Evolutionary conservation across 1,140 invertebrate species (phyloP), one percentile per base, ranked within the genome.

Genomic region (Drosophila varians): DNA sequence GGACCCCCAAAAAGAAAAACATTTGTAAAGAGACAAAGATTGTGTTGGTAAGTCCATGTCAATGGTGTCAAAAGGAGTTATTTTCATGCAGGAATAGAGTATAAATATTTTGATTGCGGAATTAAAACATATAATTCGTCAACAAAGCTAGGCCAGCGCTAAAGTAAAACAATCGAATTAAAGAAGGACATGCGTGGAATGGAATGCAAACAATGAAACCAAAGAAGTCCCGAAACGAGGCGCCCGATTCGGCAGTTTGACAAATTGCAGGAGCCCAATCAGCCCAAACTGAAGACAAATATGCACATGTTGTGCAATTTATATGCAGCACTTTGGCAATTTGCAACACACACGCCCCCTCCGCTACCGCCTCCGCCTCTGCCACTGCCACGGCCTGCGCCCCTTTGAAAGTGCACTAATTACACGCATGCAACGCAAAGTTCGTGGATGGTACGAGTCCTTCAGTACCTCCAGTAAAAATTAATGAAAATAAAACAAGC

Each of bases 281-380:
- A 48, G 57, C n/a, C n/a, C n/a, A n/a, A n/a, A 36, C 38, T 28
- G 47, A 79, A 84, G 79, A 73, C 76, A 84, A 86, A 84, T 84
- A 79, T 84, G 54, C 71, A 53, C 51, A 64, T 42, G 11, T 14
- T 66, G 53, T 57, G 74, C 21, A 75, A 84, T 84, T 84, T 84
- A 84, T 78, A 68, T 75, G 61, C 75, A 43, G 65, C 45, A 60
- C 61, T 68, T 74, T 75, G 79, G 62, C 75, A 71, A 77, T 76
- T 77, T 76, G 56, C 47, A 70, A 23, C 66, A 36, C 46, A 34
- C 18, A 25, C 46, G 38, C 18, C 49, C 11, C 51, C 12, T 12
- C 42, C 21, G 25, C 25, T 16, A n/a, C n/a, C n/a, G n/a, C n/a
- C n/a, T n/a, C n/a, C n/a, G n/a, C n/a, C n/a, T n/a, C n/a, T n/a